Conservation (phyloP, 2,113 vertebrate species). For the Trichechus manatus region DNA sequence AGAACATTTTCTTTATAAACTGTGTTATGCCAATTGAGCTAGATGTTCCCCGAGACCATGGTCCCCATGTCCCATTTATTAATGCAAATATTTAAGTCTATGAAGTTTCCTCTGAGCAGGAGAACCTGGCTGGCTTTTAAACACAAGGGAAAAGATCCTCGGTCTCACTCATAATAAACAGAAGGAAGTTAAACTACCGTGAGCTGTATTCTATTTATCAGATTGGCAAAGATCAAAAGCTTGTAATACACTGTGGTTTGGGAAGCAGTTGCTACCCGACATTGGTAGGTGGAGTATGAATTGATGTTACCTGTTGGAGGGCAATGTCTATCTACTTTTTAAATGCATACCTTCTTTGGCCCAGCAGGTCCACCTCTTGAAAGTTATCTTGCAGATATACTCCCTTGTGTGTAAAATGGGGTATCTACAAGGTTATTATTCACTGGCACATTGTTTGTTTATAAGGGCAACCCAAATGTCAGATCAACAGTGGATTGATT, state of each 20-base stretch:
- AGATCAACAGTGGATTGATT: not conserved
- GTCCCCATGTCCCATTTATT: not conserved
- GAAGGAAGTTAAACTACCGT: not conserved
- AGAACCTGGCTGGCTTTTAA: not conserved
- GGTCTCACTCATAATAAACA: not conserved
- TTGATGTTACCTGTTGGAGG: not conserved
- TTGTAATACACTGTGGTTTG: not conserved
- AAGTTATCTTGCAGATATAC: not conserved
- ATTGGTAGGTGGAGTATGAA: not conserved
- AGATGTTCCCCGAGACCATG: too few relatives aligned
- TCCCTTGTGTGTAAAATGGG: not conserved
- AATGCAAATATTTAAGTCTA: not conserved
- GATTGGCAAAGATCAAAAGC: too few relatives aligned
- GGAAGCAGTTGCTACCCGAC: not conserved
- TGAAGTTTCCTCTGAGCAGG: not conserved
- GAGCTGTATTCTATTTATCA: not conserved
- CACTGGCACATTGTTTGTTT: not conserved
- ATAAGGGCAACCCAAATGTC: not conserved
- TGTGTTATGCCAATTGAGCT: too few relatives aligned
- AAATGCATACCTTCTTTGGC: not conserved
- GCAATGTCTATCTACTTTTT: not conserved
- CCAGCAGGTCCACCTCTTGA: not conserved
- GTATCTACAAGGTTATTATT: not conserved
- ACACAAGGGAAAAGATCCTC: not conserved
- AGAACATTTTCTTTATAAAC: too few relatives aligned